These are phyloP conservation scores for Strigamia maritima DNA, from an alignment of 2,888 invertebrate genomes.

Conservation along the genomic window DNA sequence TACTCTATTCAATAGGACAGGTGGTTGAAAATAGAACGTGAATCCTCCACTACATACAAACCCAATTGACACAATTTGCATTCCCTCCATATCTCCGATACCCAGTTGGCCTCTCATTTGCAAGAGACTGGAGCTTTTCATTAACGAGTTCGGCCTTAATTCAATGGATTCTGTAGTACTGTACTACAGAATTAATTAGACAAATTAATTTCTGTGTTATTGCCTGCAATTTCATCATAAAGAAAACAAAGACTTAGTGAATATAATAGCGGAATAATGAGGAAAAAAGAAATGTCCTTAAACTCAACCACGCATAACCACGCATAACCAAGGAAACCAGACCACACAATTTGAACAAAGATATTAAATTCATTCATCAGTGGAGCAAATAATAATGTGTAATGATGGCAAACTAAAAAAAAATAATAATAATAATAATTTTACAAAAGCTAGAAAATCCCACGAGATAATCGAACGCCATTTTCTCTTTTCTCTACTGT, in stretches of 20 bases:
- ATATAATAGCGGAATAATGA: background rate
- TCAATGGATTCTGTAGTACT: background rate
- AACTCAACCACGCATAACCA: background rate
- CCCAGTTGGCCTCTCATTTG: background rate
- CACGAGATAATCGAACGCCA: background rate
- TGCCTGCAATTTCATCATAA: background rate
- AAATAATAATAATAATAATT: background rate
- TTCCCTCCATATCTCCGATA: background rate
- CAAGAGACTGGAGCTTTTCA: background rate
- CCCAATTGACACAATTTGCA: slow-evolving; percentile 19
- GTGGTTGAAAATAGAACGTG: background rate
- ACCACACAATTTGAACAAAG: background rate
- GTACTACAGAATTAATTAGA: background rate
- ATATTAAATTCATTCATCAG: background rate
- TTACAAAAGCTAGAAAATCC: background rate
- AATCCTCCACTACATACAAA: background rate
- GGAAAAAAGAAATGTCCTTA: background rate
- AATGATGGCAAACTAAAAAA: background rate
- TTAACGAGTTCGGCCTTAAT: background rate
- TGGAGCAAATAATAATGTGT: background rate
- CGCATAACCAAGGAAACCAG: background rate
- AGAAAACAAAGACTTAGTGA: background rate
- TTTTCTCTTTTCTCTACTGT: background rate
- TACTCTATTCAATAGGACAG: background rate
- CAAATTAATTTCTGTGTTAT: background rate